Evolutionary conservation across 2,888 invertebrate genomes (phyloP).

Genomic region (Platycheirus albimanus): DNA sequence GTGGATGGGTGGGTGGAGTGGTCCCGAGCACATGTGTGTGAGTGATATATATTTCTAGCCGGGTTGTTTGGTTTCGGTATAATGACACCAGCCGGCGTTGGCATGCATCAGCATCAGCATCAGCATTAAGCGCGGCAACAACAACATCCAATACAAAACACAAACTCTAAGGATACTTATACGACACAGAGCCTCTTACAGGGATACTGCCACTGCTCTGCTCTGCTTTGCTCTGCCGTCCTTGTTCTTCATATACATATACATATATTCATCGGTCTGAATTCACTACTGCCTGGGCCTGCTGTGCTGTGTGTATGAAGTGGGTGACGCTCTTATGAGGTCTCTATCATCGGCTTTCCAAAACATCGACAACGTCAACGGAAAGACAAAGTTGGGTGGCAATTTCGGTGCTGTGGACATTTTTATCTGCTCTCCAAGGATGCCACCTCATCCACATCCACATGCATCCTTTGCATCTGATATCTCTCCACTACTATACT

Average conservation of each 20-base stretch:
- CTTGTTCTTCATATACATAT: too few relatives aligned
- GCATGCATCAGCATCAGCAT: constrained; percentile 72
- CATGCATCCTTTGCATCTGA: constrained; percentile 58
- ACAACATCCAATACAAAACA: constrained; percentile 49
- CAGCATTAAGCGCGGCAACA: constrained; percentile 62
- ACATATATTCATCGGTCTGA: too few relatives aligned
- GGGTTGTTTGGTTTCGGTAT: constrained; percentile 67
- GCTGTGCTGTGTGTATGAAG: constrained; percentile 52
- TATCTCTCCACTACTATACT: background rate
- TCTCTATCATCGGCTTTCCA: constrained; percentile 67
- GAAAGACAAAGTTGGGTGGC: constrained; percentile 57
- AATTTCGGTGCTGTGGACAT: constrained; percentile 65
- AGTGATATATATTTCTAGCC: constrained; percentile 38
- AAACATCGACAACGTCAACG: constrained; percentile 68
- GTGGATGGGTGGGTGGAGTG: too few relatives aligned
- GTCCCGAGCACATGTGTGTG: constrained; percentile 34
- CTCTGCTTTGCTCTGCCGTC: constrained; percentile 6
- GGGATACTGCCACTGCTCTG: constrained; percentile 45
- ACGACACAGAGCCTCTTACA: constrained; percentile 57
- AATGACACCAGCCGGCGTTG: constrained; percentile 64
- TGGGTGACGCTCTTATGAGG: constrained; percentile 67
- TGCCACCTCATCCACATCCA: constrained; percentile 53
- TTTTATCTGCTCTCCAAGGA: constrained; percentile 68
- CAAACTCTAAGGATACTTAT: constrained; percentile 61
- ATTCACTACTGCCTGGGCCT: constrained; percentile 23